Conservation (phyloP, 1,140 invertebrate species). For the Trichonephila clavipes region DNA sequence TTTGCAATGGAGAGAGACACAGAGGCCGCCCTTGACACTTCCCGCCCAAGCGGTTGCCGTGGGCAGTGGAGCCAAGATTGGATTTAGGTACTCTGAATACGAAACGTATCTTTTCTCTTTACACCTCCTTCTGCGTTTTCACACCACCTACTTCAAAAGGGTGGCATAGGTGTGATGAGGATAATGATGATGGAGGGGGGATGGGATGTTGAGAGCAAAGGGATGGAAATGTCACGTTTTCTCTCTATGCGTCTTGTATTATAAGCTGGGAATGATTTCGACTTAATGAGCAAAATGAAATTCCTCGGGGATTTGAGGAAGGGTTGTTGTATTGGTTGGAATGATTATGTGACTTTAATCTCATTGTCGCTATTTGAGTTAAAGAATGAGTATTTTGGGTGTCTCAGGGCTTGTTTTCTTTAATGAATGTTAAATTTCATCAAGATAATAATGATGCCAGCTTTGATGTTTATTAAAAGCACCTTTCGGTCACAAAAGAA, state of each 20-base stretch:
- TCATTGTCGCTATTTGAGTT: not conserved
- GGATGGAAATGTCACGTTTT: constrained; percentile 19
- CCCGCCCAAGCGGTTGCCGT: not conserved
- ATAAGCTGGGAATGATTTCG: constrained; percentile 14
- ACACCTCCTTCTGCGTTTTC: constrained; percentile 11
- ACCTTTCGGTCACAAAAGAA: too few relatives aligned
- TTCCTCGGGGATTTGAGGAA: not conserved
- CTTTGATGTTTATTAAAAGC: not conserved
- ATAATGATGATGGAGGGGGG: too few relatives aligned
- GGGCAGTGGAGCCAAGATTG: constrained; percentile 17
- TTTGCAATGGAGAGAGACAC: not conserved
- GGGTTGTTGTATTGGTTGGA: not conserved
- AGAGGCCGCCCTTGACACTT: not conserved
- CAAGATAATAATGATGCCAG: not conserved
- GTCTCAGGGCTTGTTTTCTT: not conserved
- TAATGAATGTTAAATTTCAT: not conserved
- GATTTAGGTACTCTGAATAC: not conserved
- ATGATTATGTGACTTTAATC: constrained; percentile 11
- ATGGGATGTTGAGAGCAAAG: not conserved
- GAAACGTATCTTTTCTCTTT: constrained; percentile 28
- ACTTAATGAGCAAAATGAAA: constrained; percentile 16
- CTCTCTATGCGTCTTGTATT: not conserved
- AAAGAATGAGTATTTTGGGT: constrained; percentile 9
- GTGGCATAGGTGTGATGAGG: not conserved
- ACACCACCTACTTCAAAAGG: not conserved